Evolutionary conservation across 1,140 invertebrate genomes (phyloP).

Genomic region (Temnothorax longispinosus): DNA sequence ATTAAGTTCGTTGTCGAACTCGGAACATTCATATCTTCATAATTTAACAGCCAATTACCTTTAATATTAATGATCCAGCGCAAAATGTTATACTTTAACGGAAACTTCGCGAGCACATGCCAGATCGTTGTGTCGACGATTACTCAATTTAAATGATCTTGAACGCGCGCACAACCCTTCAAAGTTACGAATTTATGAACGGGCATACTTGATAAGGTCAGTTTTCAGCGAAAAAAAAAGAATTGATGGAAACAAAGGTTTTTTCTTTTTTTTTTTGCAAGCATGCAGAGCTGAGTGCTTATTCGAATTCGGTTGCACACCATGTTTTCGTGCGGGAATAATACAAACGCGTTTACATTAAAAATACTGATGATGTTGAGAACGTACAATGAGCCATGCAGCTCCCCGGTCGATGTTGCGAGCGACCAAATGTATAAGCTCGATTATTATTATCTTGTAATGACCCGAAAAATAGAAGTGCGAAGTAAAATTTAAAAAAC

Average conservation of each 20-base stretch:
- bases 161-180: not conserved
- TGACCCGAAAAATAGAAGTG: not conserved
- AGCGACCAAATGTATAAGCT: not conserved
- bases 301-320: not conserved
- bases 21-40: not conserved
- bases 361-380: constrained; percentile 15
- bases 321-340: not conserved
- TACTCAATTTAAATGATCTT: not conserved
- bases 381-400: not conserved
- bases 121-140: not conserved
- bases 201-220: not conserved
- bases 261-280: not conserved
- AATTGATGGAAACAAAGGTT: not conserved
- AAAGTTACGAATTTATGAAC: not conserved
- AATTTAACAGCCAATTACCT: not conserved
- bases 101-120: not conserved
- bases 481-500: not conserved
- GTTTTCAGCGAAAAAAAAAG: not conserved
- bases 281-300: not conserved
- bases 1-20: not conserved
- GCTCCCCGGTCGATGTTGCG: not conserved
- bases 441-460: not conserved
- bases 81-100: not conserved
- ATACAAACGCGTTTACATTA: not conserved
- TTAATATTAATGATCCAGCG: not conserved